Base-by-base conservation (phyloP, 1,140 invertebrate species). In the Pseudobourletiella spinata region DNA sequence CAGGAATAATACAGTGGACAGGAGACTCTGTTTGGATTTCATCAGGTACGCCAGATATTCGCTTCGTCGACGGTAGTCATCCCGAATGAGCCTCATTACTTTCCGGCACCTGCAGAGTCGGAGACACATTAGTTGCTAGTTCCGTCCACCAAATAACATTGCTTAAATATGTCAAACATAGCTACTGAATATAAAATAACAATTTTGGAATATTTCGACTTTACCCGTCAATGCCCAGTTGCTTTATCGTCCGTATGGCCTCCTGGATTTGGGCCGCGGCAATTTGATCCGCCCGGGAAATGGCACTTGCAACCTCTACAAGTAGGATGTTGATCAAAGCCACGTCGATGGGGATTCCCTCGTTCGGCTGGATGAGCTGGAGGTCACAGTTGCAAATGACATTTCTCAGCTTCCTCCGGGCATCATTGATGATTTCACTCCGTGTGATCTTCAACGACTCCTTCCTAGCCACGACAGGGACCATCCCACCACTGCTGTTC, bases 381-480 rank as follows among this genome's bases (percentile, higher is more conserved):
- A 88, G 75, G 72, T 90, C 87, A 3, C 86, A 84, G 59, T 85
- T 88, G 64, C 91, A 92, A 3, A 99, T 79, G 28, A 98, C 94
- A 61, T 91, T 81, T 42, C 95, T 81, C 35, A 99, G 78, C 74
- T 97, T 96, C 64, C 89, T 84, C 75, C 97, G 96, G 30, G 94
- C 89, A 29, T 68, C 59, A 22, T 50, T 6, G 35, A 64, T 55
- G 22, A 70, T 44, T 55, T 70, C 66, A 3, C 63, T 54, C 16
- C 63, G 63, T 29, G 29, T 65, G 18, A 68, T 61, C 59, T 67
- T 67, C 26, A 65, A 39, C 3, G 63, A 66, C 18, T 69, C 64
- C 30, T 65, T 64, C 1, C 67, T 25, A n/a, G 32, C 28, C 1
- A 68, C 43, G 14, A 56, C 24, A 20, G 26, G 22, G 32, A n/a